phyloP scores from a whole-genome alignment of 2,888 invertebrate species.

The Serrognathus titanus region DNA sequence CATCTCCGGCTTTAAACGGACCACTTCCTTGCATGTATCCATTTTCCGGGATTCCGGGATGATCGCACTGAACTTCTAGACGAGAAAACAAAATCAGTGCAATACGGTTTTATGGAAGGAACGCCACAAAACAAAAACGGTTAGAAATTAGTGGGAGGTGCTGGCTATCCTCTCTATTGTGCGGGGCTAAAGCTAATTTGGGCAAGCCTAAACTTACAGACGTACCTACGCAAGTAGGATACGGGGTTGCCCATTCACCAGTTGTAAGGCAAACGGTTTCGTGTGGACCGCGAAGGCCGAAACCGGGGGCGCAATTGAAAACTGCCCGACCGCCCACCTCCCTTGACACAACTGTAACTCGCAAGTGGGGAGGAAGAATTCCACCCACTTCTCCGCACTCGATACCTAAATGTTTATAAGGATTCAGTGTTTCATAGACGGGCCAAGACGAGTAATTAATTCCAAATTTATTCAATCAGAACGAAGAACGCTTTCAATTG shows the following conservation, averaged over 20 bases:
- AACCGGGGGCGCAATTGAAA: slow-evolving; percentile 76
- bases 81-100: not conserved
- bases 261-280: slow-evolving; percentile 74
- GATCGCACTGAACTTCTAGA: slow-evolving; percentile 75
- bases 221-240: slow-evolving; percentile 71
- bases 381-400: slow-evolving; percentile 72
- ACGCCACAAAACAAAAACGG: not conserved
- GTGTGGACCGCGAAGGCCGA: slow-evolving; percentile 68
- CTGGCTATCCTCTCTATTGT: not conserved
- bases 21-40: slow-evolving; percentile 76
- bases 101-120: not conserved
- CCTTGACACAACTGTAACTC: slow-evolving; percentile 70
- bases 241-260: slow-evolving; percentile 76
- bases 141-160: not conserved
- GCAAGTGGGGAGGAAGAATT: slow-evolving; percentile 58
- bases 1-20: slow-evolving; percentile 79
- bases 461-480: too few species aligned
- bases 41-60: slow-evolving; percentile 69
- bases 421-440: too few species aligned
- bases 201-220: slow-evolving; percentile 9
- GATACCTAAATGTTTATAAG: slow-evolving; percentile 53
- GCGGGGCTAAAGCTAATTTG: too few species aligned
- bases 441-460: too few species aligned
- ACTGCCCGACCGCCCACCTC: slow-evolving; percentile 79
- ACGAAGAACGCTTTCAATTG: too few species aligned